These are phyloP conservation scores for Pantala flavescens DNA, from an alignment of 1,140 invertebrate genomes.

Conservation along the genomic window DNA sequence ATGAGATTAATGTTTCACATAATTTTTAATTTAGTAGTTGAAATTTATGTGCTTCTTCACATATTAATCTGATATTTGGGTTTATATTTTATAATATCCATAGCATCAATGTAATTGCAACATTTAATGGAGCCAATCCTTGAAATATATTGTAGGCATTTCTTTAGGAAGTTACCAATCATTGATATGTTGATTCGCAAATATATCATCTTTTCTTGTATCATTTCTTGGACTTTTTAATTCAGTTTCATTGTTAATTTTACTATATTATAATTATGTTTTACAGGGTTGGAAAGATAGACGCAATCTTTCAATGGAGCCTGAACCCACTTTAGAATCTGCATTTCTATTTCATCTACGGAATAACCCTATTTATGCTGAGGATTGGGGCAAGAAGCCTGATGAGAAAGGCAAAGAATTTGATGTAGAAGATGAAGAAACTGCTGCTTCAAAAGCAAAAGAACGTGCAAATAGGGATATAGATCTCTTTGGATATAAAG, in stretches of 20 bases:
- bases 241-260: not conserved
- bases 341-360: not conserved
- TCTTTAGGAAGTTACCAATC: too few species aligned
- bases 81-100: too few species aligned
- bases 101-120: too few species aligned
- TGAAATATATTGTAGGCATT: too few species aligned
- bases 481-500: conserved; percentile 53
- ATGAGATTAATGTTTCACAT: not conserved
- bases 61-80: too few species aligned
- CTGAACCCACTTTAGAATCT: not conserved
- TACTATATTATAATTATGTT: not conserved
- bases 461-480: conserved; percentile 43
- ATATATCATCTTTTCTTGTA: too few species aligned
- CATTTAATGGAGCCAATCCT: too few species aligned
- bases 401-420: not conserved
- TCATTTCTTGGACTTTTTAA: too few species aligned
- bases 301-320: not conserved
- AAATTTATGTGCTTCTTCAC: not conserved
- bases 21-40: not conserved
- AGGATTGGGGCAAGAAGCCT: not conserved
- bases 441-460: not conserved
- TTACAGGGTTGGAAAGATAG: not conserved
- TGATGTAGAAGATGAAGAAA: not conserved
- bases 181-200: too few species aligned
- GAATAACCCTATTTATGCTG: not conserved